Percentiles rank a stretch among this genome's conserved stretches.
Evolutionary conservation across 1,140 invertebrate species (phyloP).

Genomic region (Patella vulgata): DNA sequence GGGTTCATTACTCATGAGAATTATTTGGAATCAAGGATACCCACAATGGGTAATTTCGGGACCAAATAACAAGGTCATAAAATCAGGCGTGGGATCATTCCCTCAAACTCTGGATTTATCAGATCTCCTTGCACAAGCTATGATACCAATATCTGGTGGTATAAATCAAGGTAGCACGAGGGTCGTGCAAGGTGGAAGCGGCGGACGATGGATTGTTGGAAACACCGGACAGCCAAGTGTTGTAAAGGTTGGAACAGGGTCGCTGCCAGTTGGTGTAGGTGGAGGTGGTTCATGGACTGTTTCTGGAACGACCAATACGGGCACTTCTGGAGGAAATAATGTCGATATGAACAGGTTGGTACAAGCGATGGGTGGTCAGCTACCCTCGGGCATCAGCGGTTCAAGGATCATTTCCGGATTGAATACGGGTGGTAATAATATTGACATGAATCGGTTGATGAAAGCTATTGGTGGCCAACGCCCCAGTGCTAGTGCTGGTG

Average conservation of each 20-base stretch:
- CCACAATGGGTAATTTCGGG: slow-evolving; percentile 23
- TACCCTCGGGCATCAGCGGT: no score
- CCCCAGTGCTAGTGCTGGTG: no score
- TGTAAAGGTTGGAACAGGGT: background rate
- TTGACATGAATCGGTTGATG: no score
- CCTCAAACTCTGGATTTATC: slow-evolving; percentile 6
- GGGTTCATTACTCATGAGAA: slow-evolving; percentile 9
- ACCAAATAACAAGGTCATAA: slow-evolving; percentile 17
- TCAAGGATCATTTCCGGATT: no score
- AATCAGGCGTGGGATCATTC: slow-evolving; percentile 14
- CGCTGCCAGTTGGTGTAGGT: background rate
- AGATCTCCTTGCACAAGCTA: background rate
- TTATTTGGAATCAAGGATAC: background rate
- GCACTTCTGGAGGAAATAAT: no score
- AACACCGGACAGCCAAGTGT: background rate
- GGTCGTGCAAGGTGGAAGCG: background rate
- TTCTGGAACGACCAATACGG: no score
- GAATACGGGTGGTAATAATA: no score
- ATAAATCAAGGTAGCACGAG: no score
- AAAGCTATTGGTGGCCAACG: no score
- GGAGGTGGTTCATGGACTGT: no score
- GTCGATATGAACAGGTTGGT: no score
- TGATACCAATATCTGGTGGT: background rate
- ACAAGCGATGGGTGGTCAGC: no score
- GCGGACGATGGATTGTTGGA: background rate